Evolutionary conservation across 2,113 vertebrate genomes (phyloP), one percentile per base, ranked within the genome.

Genomic region (Eonycteris spelaea): DNA sequence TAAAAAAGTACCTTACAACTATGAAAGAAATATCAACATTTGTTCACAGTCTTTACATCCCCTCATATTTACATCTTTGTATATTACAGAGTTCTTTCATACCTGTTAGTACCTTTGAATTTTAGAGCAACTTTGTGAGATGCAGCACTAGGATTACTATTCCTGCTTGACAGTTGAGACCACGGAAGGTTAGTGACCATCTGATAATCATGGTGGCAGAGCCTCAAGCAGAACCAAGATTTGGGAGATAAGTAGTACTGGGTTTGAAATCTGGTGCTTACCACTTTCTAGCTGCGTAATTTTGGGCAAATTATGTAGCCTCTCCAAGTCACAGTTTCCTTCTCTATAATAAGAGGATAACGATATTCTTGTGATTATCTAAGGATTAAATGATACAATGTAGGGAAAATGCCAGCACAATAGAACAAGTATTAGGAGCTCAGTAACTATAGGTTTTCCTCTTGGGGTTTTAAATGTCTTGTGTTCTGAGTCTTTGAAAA

Each of bases 201-300:
- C 55, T 94, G 61, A 63, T 91, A 86, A 67, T 85, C 55, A 48
- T 33, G 70, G 71, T 80, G 57, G 45, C 48, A 85, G 59, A 95
- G 9, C 45, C 30, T 45, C 84, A 79, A 87, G 75, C 61, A 96
- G 63, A 95, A 71, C 10, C 21, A 95, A 74, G 78, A 86, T 79
- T 78, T 95, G 33, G 61, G 18, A 95, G 68, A 71, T 40, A 82
- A 35, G 9, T 87, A 21, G 48, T 63, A 33, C 18, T 78, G 15
- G 24, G 10, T 95, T 96, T 96, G 70, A 94, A 95, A 94, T 86
- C 78, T 57, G 40, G 74, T 74, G 35, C 63, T 96, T 2, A 38
- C 22, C 10, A 63, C 35, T 82, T 82, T 94, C 18, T 94, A 43
- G 53, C 63, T 94, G 14, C 77, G 78, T 73, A 35, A 86, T 35